Evolutionary conservation across 1,140 invertebrate species (phyloP).

Genomic region (Pachypeltis micranthus): DNA sequence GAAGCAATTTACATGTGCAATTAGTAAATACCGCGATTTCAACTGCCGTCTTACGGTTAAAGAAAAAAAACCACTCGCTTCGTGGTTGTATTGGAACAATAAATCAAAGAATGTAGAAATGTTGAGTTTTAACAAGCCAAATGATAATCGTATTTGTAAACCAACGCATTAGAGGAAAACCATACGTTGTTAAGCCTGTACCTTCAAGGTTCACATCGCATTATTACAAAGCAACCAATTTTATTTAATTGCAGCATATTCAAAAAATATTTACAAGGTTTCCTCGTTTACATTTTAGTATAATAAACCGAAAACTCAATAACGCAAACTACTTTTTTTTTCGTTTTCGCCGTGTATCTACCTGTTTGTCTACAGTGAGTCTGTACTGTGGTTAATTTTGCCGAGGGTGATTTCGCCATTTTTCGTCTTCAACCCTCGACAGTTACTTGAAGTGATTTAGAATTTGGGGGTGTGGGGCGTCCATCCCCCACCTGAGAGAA

Average conservation of each 20-base stretch:
- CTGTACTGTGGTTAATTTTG: background rate
- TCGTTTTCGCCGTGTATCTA: conserved; percentile 6
- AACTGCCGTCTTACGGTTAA: too few species aligned
- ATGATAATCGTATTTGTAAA: too few species aligned
- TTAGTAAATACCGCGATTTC: too few species aligned
- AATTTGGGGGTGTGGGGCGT: conserved; percentile 7
- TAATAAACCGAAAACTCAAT: background rate
- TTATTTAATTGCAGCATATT: conserved; percentile 15
- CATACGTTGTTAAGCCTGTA: background rate
- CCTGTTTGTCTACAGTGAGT: background rate
- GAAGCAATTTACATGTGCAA: too few species aligned
- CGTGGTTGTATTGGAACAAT: too few species aligned
- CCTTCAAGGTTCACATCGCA: background rate
- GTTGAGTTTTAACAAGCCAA: too few species aligned
- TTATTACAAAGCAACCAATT: conserved; percentile 12
- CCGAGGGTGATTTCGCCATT: conserved; percentile 4
- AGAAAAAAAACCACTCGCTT: too few species aligned
- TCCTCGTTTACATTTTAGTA: background rate
- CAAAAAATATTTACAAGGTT: background rate
- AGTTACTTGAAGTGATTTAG: conserved; percentile 5
- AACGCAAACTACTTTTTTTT: background rate
- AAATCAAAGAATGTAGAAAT: too few species aligned
- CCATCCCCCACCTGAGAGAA: conserved; percentile 9
- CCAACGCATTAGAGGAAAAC: too few species aligned
- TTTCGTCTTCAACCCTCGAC: background rate